Conservation (phyloP, 2,113 vertebrate species). For the Epinephelus cyanopodus region DNA sequence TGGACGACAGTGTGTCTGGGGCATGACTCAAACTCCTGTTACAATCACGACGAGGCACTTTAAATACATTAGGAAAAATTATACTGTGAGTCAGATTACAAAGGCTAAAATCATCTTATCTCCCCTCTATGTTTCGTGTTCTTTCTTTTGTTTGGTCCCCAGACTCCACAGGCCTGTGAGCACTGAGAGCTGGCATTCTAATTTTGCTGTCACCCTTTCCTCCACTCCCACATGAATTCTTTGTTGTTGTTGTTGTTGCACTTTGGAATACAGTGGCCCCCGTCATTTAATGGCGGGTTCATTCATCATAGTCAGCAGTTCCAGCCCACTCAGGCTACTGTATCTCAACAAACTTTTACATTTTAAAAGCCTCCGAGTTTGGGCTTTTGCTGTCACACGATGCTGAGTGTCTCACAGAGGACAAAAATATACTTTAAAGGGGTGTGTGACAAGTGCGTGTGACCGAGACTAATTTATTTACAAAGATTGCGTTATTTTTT, state of each 20-base stretch:
- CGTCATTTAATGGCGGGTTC: constrained; percentile 58
- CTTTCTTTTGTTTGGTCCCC: constrained; percentile 44
- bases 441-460: neutral
- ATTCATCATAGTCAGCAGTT: constrained; percentile 74
- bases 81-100: constrained; percentile 56
- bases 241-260: constrained; percentile 46
- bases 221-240: constrained; percentile 53
- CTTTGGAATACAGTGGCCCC: constrained; percentile 54
- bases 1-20: constrained; percentile 45
- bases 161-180: constrained; percentile 22
- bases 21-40: constrained; percentile 33
- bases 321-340: constrained; percentile 57
- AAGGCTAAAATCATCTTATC: constrained; percentile 15
- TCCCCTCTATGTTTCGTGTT: constrained; percentile 7
- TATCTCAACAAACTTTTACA: constrained; percentile 54
- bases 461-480: neutral
- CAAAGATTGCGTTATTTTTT: neutral
- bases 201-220: constrained; percentile 47
- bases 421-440: constrained; percentile 10
- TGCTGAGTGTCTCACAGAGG: neutral
- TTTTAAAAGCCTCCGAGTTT: constrained; percentile 56
- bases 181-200: constrained; percentile 43
- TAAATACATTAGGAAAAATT: constrained; percentile 54
- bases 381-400: constrained; percentile 24
- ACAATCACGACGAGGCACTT: constrained; percentile 35